These are phyloP conservation scores for Folsomia candida DNA, from an alignment of 2,888 invertebrate genomes.

Conservation along the genomic window DNA sequence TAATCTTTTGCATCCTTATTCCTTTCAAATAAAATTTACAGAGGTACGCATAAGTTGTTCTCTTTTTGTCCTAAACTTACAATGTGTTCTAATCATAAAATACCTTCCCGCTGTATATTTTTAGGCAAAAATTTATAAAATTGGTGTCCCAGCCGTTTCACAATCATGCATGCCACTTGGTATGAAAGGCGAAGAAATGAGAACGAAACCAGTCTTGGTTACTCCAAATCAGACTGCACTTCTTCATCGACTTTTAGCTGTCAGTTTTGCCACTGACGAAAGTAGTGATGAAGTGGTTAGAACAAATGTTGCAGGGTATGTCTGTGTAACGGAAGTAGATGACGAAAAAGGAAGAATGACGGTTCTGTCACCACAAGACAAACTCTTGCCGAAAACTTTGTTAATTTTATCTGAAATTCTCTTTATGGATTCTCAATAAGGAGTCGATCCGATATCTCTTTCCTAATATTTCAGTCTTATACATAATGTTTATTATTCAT, in stretches of 20 bases:
- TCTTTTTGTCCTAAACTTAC: no score
- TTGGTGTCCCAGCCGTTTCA: conserved; percentile 88
- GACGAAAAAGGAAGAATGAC: conserved; percentile 82
- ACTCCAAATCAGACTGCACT: conserved; percentile 68
- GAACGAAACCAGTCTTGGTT: conserved; percentile 81
- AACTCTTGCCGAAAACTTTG: conserved; percentile 84
- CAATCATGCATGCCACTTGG: conserved; percentile 96
- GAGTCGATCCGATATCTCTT: no score
- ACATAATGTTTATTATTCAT: no score
- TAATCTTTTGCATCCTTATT: conserved; percentile 84
- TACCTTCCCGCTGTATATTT: no score
- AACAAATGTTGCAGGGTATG: conserved; percentile 84
- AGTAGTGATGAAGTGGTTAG: conserved; percentile 78
- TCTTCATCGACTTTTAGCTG: conserved; percentile 82
- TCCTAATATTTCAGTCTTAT: no score
- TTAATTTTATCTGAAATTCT: conserved; percentile 85
- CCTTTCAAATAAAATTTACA: conserved; percentile 86
- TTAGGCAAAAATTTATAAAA: conserved; percentile 78
- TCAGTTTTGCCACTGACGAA: conserved; percentile 78
- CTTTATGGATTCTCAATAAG: conserved; percentile 89
- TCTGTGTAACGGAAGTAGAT: conserved; percentile 89
- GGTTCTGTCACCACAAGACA: conserved; percentile 87
- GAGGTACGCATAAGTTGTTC: conserved; percentile 60
- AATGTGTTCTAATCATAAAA: no score
- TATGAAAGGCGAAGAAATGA: conserved; percentile 87